Evolutionary conservation across 2,113 vertebrate genomes (phyloP), one percentile per base, ranked within the genome.

Genomic region (Ophthalmolycus amberensis): DNA sequence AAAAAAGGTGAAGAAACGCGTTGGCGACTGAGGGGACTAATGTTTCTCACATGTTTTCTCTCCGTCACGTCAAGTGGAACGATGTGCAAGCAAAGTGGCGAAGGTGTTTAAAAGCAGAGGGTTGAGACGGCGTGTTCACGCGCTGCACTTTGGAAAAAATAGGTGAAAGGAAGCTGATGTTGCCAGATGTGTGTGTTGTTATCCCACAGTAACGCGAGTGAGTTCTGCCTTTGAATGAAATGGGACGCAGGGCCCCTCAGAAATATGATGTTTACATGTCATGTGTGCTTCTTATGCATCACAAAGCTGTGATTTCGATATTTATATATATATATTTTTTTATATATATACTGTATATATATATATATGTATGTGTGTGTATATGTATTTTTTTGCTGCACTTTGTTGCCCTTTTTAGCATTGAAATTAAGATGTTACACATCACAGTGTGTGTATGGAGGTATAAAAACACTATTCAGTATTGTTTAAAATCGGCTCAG

Each of bases 171-270:
- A 75, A 29, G 85, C 91, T 90, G 93, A 89, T 93, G 91, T 91
- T 89, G 77, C 90, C 92, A 94, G 91, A 91, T 93, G 93, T 92
- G 84, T 40, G 60, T 59, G 58, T 52, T 86, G 71, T 79, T 86
- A 14, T 32, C 68, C 38, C 38, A 14, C 68, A 46, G 46, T 40
- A 79, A 79, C 64, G 18, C 40, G 50, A 64, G 77, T n/a, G 48
- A 16, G 60, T 10, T 11, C 2, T 85, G 82, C 42, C 64, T 85
- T 77, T 89, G 84, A 85, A 75, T 88, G 88, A 87, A 74, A 79
- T 46, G 71, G 84, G 80, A 82, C 72, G 60, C 75, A 81, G 71
- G 65, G 0, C 64, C 34, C 34, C 67, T 46, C 6, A 58, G 52
- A 72, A 66, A 59, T 7, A 27, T 22, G 52, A 11, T 58, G 50